Evolutionary conservation across 2,888 invertebrate genomes (phyloP).

Genomic region (Panzeria rudis): DNA sequence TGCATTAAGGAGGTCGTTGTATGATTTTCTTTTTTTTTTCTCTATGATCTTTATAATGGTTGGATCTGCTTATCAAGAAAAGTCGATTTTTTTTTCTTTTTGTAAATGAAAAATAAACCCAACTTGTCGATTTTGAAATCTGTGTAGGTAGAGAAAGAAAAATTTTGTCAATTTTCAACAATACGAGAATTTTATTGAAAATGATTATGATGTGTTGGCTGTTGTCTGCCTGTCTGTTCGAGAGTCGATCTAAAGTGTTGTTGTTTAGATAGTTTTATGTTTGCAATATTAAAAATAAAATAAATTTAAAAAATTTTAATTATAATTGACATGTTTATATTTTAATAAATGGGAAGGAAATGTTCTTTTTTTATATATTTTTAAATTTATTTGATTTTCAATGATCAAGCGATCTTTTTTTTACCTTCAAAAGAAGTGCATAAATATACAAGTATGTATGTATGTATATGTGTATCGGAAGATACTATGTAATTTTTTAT

Average conservation of each 20-base stretch:
- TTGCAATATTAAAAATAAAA: constrained; percentile 1
- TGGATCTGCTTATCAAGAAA: not conserved
- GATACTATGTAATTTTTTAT: too few relatives aligned
- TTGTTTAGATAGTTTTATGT: constrained; percentile 10
- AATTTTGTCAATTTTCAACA: constrained; percentile 20
- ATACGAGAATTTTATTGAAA: too few relatives aligned
- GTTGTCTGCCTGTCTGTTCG: too few relatives aligned
- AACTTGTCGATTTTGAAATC: not conserved
- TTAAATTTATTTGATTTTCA: constrained; percentile 11
- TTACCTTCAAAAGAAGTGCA: not conserved
- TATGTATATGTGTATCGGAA: too few relatives aligned
- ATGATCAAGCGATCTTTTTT: not conserved
- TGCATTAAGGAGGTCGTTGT: constrained; percentile 28
- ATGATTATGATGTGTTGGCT: not conserved
- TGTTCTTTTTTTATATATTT: not conserved
- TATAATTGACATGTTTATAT: constrained; percentile 37
- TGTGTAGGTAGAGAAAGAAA: constrained; percentile 30
- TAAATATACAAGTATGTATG: too few relatives aligned
- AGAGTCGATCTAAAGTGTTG: not conserved
- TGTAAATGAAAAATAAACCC: not conserved
- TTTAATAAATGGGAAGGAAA: constrained; percentile 17
- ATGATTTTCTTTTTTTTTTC: not conserved
- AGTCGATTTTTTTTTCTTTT: too few relatives aligned
- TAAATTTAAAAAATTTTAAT: constrained; percentile 15
- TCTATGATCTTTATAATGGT: not conserved